phyloP scores from a whole-genome alignment of 2,113 vertebrate genomes.

The Macrotus californicus region DNA sequence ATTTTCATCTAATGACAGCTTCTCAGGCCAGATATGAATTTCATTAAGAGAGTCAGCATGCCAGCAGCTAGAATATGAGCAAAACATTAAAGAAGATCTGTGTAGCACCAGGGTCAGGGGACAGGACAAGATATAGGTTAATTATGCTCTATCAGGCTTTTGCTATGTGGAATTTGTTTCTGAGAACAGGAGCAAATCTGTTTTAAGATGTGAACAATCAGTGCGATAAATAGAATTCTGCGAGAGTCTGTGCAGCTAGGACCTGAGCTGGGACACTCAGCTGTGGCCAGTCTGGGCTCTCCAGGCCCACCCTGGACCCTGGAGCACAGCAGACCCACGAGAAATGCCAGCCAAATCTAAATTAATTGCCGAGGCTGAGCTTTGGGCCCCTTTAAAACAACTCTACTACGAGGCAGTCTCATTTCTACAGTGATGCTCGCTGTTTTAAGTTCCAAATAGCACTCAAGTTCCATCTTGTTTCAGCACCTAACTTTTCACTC shows the following conservation, averaged over 20 bases:
- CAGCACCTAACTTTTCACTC: conserved; percentile 72
- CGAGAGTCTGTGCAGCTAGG: not conserved
- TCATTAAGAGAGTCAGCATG: conserved; percentile 40
- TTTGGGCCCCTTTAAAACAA: not conserved
- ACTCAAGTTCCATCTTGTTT: conserved; percentile 83
- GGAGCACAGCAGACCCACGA: not conserved
- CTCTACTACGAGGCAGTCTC: not conserved
- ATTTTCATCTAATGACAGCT: conserved; percentile 54
- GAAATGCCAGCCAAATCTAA: not conserved
- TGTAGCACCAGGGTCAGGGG: not conserved
- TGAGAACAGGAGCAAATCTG: not conserved
- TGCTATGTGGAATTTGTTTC: not conserved
- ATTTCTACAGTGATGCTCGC: conserved; percentile 39
- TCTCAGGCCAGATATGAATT: conserved; percentile 55
- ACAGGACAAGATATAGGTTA: conserved; percentile 3
- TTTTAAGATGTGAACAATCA: not conserved
- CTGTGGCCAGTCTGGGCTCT: not conserved
- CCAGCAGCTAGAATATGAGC: conserved; percentile 10
- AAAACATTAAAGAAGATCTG: conserved; percentile 6
- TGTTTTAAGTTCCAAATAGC: conserved; percentile 60
- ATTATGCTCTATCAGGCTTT: not conserved
- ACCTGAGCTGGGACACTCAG: not conserved
- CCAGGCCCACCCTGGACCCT: not conserved
- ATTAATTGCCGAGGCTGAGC: not conserved
- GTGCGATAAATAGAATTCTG: not conserved